Percentiles rank a stretch among this genome's conserved stretches.
Conservation (phyloP, 2,888 invertebrate species). For the Scaptomyza flava region DNA sequence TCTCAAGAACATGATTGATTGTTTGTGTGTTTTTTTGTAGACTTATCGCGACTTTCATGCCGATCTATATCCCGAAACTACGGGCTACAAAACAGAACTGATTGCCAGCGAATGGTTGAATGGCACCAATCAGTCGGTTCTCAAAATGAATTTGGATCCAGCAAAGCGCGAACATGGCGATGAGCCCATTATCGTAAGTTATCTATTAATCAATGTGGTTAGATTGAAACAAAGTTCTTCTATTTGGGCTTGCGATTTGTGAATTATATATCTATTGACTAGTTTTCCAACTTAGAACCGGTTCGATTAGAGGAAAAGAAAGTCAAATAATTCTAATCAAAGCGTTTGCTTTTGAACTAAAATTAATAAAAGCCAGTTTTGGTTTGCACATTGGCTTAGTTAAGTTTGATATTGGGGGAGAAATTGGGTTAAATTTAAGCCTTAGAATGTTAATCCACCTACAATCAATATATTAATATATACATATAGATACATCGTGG, state of each 20-base stretch:
- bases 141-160: constrained; percentile 93
- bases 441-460: not conserved
- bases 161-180: constrained; percentile 88
- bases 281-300: no score
- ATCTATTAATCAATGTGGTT: no score
- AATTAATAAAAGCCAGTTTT: not conserved
- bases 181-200: constrained; percentile 87
- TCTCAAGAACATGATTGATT: not conserved
- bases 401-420: not conserved
- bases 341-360: no score
- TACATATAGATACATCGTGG: constrained; percentile 82
- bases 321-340: not conserved
- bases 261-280: no score
- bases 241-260: no score
- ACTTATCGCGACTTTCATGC: constrained; percentile 97
- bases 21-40: constrained; percentile 83
- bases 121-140: constrained; percentile 90
- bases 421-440: not conserved
- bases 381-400: no score
- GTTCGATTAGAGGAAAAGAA: not conserved
- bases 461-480: not conserved
- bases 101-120: constrained; percentile 93
- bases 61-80: constrained; percentile 96
- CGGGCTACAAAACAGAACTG: constrained; percentile 91
- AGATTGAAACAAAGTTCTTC: no score